Conservation (phyloP, 2,797 vertebrate genomes). For the Tamandua tetradactyla region DNA sequence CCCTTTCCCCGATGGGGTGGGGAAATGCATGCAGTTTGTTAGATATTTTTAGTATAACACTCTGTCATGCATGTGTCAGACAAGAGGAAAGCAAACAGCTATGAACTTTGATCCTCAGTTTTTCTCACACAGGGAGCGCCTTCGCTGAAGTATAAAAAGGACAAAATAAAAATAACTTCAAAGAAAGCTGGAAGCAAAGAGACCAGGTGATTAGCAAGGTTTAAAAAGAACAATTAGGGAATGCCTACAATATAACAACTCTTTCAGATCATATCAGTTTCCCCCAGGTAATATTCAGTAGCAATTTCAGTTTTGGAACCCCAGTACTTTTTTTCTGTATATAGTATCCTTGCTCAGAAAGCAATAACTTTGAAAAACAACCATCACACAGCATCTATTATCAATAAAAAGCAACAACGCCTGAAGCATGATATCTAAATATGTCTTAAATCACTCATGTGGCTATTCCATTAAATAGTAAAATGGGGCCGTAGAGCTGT, state of each 20-base stretch:
- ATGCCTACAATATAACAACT: slow-evolving; percentile 50
- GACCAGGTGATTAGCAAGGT: slow-evolving; percentile 36
- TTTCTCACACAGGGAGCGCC: slow-evolving; percentile 41
- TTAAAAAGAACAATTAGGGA: slow-evolving; percentile 41
- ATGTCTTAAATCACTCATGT: slow-evolving; percentile 1
- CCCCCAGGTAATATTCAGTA: slow-evolving; percentile 28
- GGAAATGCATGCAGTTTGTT: not conserved
- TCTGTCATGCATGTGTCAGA: slow-evolving; percentile 64
- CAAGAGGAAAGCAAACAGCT: slow-evolving; percentile 70
- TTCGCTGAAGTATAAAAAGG: slow-evolving; percentile 47
- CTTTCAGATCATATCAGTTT: slow-evolving; percentile 54
- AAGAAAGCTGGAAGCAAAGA: slow-evolving; percentile 47
- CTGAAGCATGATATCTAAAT: slow-evolving; percentile 67
- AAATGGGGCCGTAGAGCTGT: slow-evolving; percentile 10
- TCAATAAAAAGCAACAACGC: slow-evolving; percentile 64
- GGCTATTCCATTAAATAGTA: slow-evolving; percentile 56
- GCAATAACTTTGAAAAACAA: slow-evolving; percentile 55
- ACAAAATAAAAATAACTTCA: slow-evolving; percentile 62
- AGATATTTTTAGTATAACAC: slow-evolving; percentile 65
- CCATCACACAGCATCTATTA: slow-evolving; percentile 39
- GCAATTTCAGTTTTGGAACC: slow-evolving; percentile 65
- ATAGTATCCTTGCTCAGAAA: slow-evolving; percentile 61
- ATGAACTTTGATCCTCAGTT: slow-evolving; percentile 68
- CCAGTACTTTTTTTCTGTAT: not conserved
- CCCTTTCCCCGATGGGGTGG: not conserved